These are phyloP conservation scores for Ischnura elegans DNA, from an alignment of 2,888 invertebrate genomes.

Conservation along the genomic window DNA sequence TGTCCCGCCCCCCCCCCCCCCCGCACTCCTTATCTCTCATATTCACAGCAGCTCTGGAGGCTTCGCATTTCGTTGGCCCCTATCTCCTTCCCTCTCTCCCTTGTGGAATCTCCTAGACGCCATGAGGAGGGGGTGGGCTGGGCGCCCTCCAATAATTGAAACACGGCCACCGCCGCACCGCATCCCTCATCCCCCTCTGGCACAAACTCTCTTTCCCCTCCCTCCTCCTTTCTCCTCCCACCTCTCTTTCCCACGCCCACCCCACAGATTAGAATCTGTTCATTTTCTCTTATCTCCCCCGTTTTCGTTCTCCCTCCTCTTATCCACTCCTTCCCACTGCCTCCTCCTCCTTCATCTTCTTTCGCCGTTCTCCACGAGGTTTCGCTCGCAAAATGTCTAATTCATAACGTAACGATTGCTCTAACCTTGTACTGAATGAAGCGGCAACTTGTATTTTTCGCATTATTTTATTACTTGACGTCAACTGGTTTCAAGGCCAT, in stretches of 20 bases:
- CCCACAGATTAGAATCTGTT: slow-evolving; percentile 64
- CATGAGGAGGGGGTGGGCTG: not conserved
- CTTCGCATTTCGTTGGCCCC: slow-evolving; percentile 47
- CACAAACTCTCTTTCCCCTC: not conserved
- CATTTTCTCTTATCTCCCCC: slow-evolving; percentile 45
- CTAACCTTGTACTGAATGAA: no score
- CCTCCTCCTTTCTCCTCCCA: not conserved
- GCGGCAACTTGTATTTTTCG: no score
- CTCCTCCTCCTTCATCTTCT: not conserved
- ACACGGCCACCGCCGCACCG: slow-evolving; percentile 44
- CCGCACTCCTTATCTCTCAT: slow-evolving; percentile 61
- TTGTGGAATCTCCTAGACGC: slow-evolving; percentile 7
- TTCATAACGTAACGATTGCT: no score
- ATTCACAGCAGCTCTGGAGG: slow-evolving; percentile 65
- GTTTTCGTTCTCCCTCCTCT: not conserved
- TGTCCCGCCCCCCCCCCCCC: not conserved
- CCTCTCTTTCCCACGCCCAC: slow-evolving; percentile 5
- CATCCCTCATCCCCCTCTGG: not conserved
- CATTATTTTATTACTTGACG: no score
- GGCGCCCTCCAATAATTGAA: slow-evolving; percentile 63
- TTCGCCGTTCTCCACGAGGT: not conserved
- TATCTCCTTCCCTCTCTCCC: not conserved
- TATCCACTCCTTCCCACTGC: not conserved
- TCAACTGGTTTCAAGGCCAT: no score
- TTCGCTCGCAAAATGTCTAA: no score